Conservation (phyloP, 1,140 invertebrate genomes). For the Hypsibius dujardini region DNA sequence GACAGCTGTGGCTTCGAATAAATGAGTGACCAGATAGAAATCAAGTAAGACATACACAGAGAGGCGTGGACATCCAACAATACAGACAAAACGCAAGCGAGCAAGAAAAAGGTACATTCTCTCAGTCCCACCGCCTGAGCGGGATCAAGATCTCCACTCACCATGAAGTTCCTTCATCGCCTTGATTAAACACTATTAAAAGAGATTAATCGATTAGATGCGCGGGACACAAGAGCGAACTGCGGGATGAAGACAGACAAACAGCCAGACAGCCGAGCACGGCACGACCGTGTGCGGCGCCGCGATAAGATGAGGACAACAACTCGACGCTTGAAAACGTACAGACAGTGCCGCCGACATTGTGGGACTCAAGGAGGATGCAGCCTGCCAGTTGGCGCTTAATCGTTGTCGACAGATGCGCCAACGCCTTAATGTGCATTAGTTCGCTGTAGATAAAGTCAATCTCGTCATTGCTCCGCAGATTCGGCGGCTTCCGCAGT, state of each 20-base stretch:
- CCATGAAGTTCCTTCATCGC: conserved; percentile 71
- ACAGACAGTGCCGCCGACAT: conserved; percentile 56
- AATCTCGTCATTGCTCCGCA: conserved; percentile 56
- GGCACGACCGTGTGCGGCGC: neutral
- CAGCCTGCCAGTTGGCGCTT: conserved; percentile 61
- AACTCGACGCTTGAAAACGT: conserved; percentile 34
- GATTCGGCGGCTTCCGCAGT: conserved; percentile 54
- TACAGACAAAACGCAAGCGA: neutral
- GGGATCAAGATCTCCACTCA: neutral
- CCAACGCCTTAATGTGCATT: conserved; percentile 58
- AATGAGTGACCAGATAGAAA: too few relatives aligned
- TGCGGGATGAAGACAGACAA: neutral
- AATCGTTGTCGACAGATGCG: conserved; percentile 62
- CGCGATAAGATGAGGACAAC: neutral
- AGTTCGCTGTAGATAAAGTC: conserved; percentile 70
- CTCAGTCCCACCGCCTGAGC: neutral
- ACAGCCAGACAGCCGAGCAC: neutral
- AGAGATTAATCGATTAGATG: too few relatives aligned
- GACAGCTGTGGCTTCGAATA: too few relatives aligned
- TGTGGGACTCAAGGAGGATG: conserved; percentile 61
- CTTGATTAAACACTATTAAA: conserved; percentile 63
- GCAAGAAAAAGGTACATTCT: neutral
- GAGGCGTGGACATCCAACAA: neutral
- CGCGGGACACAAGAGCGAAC: conserved; percentile 20
- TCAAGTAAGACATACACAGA: neutral